These are phyloP conservation scores for Helicolenus hilgendorfi DNA, from an alignment of 2,797 vertebrate genomes.

Conservation along the genomic window DNA sequence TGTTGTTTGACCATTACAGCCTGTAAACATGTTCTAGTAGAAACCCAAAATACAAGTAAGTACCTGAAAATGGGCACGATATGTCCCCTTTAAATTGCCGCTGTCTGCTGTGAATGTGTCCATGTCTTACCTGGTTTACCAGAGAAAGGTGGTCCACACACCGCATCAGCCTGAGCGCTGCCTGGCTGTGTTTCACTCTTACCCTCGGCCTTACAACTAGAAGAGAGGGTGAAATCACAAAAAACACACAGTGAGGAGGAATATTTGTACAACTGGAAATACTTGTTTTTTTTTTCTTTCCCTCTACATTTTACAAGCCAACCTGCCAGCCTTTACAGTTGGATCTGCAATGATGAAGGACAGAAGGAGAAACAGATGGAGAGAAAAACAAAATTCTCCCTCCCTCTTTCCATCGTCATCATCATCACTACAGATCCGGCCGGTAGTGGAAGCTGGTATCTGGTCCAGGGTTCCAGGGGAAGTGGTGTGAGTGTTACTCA, in stretches of 20 bases:
- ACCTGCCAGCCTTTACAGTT: neutral
- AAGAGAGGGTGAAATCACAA: slow-evolving; percentile 14
- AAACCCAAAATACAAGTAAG: no score
- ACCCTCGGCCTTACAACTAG: slow-evolving; percentile 93
- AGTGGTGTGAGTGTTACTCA: slow-evolving; percentile 80
- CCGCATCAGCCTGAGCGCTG: slow-evolving; percentile 88
- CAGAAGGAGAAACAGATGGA: neutral
- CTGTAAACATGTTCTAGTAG: no score
- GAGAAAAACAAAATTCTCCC: slow-evolving; percentile 16
- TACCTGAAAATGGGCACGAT: no score
- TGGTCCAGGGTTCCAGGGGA: slow-evolving; percentile 81
- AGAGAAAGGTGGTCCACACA: slow-evolving; percentile 84
- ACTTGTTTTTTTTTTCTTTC: neutral
- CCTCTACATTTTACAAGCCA: neutral
- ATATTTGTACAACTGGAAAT: neutral
- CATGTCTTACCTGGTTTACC: slow-evolving; percentile 63
- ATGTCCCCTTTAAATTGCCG: neutral
- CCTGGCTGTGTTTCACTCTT: slow-evolving; percentile 87
- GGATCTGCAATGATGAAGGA: neutral
- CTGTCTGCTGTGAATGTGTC: neutral
- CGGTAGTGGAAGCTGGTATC: slow-evolving; percentile 59
- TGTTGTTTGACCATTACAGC: no score
- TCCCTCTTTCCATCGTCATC: slow-evolving; percentile 31
- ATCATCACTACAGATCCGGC: slow-evolving; percentile 58
- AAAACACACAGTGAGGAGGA: neutral